Base-by-base conservation (phyloP, 2,797 vertebrate genomes). In the Gymnothorax reevesii region DNA sequence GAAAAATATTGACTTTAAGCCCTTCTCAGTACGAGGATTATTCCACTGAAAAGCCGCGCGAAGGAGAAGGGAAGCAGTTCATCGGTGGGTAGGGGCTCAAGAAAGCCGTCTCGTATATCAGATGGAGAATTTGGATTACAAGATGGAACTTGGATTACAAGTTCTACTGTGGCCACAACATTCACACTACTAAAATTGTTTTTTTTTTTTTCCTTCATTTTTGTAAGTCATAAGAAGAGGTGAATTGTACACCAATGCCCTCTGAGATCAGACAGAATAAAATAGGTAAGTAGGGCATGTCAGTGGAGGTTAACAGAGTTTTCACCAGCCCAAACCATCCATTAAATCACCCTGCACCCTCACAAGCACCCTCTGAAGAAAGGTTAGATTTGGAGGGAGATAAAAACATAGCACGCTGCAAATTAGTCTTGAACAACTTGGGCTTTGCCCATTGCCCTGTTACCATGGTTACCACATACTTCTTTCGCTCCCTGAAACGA, bases 391-490 rank as follows among this genome's bases (percentile, higher is more conserved):
- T 84, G 7, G 83, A 80, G 54, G 57, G 25, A 17, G 66, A 84
- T n/a, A 71, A 69, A 87, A 55, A 64, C 69, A 73, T 7, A 7
- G 7, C 20, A 52, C 17, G 17, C 55, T 69, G 83, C 84, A 88
- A 90, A 87, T 85, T 77, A 80, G 75, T 57, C 59, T 20, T 59
- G 57, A 92, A 94, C 92, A 88, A 94, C 93, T 90, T 90, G 90
- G 91, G 90, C 90, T 88, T 90, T 88, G 89, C 88, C 93, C 92
- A 94, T 94, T 91, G 91, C 89, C 55, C 42, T 87, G 95, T 96
- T 94, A 91, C 95, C 94, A 95, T 96, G 92, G 95, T 88, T 92
- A 95, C 94, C 79, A 90, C 89, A 80, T 54, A 80, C 77, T 80
- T 80, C 77, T n/a, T 52, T 55, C 1, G 20, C 17, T 7, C 22